A percentile compares a stretch with the other conserved stretches of the same genome.
Conservation (phyloP, 2,797 vertebrate genomes). For the Novumbra hubbsi region DNA sequence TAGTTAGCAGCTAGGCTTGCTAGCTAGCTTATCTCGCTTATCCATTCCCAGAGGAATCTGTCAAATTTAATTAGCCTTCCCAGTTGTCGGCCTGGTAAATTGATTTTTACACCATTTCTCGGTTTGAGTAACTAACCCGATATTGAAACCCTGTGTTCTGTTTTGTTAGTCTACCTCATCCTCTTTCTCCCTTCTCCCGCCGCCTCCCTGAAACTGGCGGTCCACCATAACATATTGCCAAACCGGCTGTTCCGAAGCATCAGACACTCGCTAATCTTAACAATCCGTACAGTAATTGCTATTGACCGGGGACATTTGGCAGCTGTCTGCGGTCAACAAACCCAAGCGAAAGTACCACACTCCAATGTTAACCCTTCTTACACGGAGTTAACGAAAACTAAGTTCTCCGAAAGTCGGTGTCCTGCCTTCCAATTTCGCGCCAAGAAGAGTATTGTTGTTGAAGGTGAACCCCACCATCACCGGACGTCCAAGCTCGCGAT, state of each 20-base stretch:
- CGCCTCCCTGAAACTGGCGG: constrained; percentile 62
- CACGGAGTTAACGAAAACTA: constrained; percentile 46
- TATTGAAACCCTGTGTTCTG: not conserved
- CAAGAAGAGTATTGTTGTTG: constrained; percentile 52
- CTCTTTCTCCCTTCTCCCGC: constrained; percentile 12
- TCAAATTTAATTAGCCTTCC: constrained; percentile 1
- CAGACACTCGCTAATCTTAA: constrained; percentile 63
- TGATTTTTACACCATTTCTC: not conserved
- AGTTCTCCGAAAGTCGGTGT: constrained; percentile 51
- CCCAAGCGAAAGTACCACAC: constrained; percentile 44
- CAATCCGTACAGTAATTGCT: constrained; percentile 60
- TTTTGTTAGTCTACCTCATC: constrained; percentile 20
- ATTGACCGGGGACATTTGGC: constrained; percentile 48
- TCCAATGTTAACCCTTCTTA: constrained; percentile 51
- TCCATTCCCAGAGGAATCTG: not conserved
- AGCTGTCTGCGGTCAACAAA: constrained; percentile 41
- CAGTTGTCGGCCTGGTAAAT: not conserved
- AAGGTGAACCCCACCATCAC: constrained; percentile 54
- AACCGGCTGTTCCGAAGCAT: constrained; percentile 65
- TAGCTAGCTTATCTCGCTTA: constrained; percentile 14
- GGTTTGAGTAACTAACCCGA: not conserved
- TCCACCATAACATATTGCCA: constrained; percentile 56
- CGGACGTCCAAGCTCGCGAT: constrained; percentile 80
- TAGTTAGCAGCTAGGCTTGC: constrained; percentile 3
- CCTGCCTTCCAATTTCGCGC: constrained; percentile 56